A percentile compares a stretch with the other conserved stretches of the same genome.
These are phyloP conservation scores for Sinella curviseta DNA, from an alignment of 1,140 invertebrate genomes.

Conservation along the genomic window DNA sequence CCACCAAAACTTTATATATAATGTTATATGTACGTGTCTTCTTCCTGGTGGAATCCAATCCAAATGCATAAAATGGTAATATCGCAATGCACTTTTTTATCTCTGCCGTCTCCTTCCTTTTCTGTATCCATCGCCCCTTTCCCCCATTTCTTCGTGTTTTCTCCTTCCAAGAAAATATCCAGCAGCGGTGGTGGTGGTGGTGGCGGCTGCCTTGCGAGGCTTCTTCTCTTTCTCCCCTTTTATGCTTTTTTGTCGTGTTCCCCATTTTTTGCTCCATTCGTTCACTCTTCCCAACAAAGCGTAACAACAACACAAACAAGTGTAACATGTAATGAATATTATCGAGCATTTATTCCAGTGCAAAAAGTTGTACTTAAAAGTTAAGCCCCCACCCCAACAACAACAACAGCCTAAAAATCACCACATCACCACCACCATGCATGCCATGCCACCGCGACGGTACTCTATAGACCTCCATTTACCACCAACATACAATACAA, in stretches of 20 bases:
- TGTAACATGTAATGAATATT: neutral
- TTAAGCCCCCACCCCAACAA: neutral
- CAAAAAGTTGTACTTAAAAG: neutral
- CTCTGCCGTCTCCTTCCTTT: neutral
- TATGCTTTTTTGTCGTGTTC: neutral
- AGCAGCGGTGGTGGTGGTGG: no score
- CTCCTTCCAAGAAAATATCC: no score
- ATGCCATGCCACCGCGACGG: neutral
- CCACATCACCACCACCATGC: neutral
- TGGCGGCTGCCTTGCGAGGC: no score
- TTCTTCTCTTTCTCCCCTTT: neutral
- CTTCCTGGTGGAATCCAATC: neutral
- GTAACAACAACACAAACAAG: neutral
- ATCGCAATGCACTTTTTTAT: neutral
- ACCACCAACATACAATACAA: no score
- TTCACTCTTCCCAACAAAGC: no score
- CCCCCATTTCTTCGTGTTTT: no score
- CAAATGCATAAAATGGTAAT: neutral
- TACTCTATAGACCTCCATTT: no score
- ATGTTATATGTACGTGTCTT: no score
- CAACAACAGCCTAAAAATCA: no score
- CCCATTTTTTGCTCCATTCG: no score
- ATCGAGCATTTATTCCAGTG: neutral
- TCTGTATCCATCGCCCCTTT: no score
- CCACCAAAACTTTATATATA: neutral